Base-by-base conservation (phyloP, 2,888 invertebrate species). In the Pemphredon lugubris region DNA sequence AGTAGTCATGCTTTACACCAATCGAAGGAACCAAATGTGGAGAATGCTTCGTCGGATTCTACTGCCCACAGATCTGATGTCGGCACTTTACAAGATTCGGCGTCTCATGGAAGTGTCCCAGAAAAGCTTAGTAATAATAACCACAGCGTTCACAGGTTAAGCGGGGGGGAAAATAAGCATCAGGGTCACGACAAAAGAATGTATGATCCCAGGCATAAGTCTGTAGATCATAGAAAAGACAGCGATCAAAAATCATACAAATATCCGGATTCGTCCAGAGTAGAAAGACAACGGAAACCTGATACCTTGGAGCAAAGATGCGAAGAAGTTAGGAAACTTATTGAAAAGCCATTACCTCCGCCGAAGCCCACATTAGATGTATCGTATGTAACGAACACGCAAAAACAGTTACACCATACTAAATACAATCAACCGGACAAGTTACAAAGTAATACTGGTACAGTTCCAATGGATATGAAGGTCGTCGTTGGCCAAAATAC, bases 301-400 rank as follows among this genome's bases (percentile, higher is more conserved):
- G 88, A 89, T 14, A 75, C 75, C 1, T 63, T 84, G 4, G 89
- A 89, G 37, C 86, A 87, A 21, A 82, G 86, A 18, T 82, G 78
- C 48, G 89, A 89, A 9, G 89, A 89, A 9, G 87, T 86, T 7
- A 75, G 88, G 0, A 89, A 89, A 32, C 58, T 88, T 0, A 88
- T 88, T 2, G 89, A 89, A 13, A 89, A 89, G 45, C 86, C 88
- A 2, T 42, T 86, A 26, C 80, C 83, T 1, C 71, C 69, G 2
- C 82, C 85, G 0, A 89, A 89, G 50, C 83, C 86, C 0, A 77
- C 86, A 2, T 74, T 84, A 0, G 85, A 87, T 2, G 65, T 83
- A 1, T 85, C 88, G 6, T 87, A 86, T 30, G 71, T 79, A 9
- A 79, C 84, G 0, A 84, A 82, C 47, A 80, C 87, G 75, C 75